These are phyloP conservation scores for Bos indicus DNA, from an alignment of 2,113 vertebrate species.

Conservation along the genomic window DNA sequence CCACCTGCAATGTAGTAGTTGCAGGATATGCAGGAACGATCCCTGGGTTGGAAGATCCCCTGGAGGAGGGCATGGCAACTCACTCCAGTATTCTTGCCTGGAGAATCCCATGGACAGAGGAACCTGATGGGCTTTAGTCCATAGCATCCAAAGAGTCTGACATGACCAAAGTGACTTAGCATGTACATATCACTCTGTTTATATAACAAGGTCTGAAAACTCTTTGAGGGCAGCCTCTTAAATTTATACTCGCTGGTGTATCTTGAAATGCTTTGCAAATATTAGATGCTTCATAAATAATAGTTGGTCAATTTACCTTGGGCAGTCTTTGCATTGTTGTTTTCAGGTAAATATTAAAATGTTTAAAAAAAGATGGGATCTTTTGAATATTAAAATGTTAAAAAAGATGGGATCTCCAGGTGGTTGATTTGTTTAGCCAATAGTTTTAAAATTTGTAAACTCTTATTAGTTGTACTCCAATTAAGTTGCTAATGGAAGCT, in stretches of 20 bases:
- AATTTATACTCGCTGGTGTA: background rate
- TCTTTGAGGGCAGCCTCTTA: background rate
- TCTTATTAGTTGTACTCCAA: background rate
- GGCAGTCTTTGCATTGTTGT: background rate
- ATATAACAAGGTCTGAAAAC: background rate
- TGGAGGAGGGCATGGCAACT: background rate
- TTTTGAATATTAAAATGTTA: background rate
- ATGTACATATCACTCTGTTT: background rate
- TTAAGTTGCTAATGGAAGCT: background rate
- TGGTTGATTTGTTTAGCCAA: background rate
- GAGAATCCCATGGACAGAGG: background rate
- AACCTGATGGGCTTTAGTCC: background rate
- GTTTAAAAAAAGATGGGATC: background rate
- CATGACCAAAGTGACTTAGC: background rate
- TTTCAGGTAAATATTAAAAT: constrained; percentile 6
- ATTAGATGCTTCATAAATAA: background rate
- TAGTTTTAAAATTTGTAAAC: background rate
- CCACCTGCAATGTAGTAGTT: background rate
- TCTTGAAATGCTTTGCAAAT: constrained; percentile 4
- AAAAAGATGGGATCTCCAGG: background rate
- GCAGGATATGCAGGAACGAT: background rate
- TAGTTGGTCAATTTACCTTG: background rate
- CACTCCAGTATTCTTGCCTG: background rate
- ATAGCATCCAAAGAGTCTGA: background rate
- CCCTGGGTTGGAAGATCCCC: background rate